Percentiles rank a stretch among this genome's conserved stretches.
Evolutionary conservation across 2,888 invertebrate species (phyloP).

Genomic region (Polydrusus tereticollis): DNA sequence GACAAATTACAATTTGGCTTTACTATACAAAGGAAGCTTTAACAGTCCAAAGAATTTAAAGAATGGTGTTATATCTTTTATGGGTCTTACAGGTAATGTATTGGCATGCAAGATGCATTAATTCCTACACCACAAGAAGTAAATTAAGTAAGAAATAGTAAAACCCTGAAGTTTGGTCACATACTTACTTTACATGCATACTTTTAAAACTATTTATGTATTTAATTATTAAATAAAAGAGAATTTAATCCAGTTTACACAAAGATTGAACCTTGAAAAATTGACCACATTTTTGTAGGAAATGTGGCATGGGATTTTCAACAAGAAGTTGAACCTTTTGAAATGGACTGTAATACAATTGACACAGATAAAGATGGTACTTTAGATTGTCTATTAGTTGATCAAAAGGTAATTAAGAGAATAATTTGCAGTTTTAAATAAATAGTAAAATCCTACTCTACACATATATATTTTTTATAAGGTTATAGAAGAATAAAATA

Average conservation of each 20-base stretch:
- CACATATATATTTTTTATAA: too few species aligned
- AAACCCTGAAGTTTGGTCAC: too few species aligned
- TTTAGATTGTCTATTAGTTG: conserved; percentile 82
- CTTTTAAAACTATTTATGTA: too few species aligned
- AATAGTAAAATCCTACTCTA: too few species aligned
- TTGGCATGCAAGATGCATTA: neutral
- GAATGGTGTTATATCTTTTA: conserved; percentile 59
- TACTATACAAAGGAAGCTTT: conserved; percentile 79
- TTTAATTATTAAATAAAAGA: too few species aligned
- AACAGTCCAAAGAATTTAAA: conserved; percentile 70
- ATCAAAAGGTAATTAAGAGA: conserved; percentile 72
- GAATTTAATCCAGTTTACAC: too few species aligned
- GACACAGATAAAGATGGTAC: conserved; percentile 81
- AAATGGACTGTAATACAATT: conserved; percentile 80
- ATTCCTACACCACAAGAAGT: too few species aligned
- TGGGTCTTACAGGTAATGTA: conserved; percentile 59
- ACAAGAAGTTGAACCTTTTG: conserved; percentile 77
- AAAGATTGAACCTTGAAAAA: too few species aligned
- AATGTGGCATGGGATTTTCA: conserved; percentile 81
- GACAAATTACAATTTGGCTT: conserved; percentile 78
- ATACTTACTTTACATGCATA: too few species aligned
- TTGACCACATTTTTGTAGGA: conserved; percentile 71
- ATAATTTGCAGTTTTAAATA: too few species aligned
- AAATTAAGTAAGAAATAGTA: too few species aligned
- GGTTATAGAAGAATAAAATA: too few species aligned